Conservation (phyloP, 2,113 vertebrate species). For the Rhabdomys dilectus region DNA sequence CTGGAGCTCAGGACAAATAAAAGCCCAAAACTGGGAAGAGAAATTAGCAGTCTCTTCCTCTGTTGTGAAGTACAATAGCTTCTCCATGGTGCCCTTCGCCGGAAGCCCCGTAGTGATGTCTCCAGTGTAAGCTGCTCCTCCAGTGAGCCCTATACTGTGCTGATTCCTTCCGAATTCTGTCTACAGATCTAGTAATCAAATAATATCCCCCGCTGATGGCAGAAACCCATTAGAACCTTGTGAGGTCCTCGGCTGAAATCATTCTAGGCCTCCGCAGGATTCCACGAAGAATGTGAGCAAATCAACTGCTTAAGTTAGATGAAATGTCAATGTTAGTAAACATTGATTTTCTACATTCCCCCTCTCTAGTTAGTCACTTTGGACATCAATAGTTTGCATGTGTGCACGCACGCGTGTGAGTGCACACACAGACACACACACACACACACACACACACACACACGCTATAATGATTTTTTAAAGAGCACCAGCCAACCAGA, state of each 20-base stretch:
- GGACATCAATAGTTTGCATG: conserved; percentile 45
- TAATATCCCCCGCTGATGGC: conserved; percentile 49
- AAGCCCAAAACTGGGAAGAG: background rate
- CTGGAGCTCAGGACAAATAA: background rate
- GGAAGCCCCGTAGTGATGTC: background rate
- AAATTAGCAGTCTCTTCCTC: conserved; percentile 1
- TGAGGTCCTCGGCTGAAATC: conserved; percentile 28
- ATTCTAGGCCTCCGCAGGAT: conserved; percentile 67
- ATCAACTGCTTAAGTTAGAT: conserved; percentile 71
- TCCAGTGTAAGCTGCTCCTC: background rate
- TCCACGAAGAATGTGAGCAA: conserved; percentile 69
- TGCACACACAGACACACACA: background rate
- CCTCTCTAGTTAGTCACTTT: conserved; percentile 72
- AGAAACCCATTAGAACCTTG: conserved; percentile 54
- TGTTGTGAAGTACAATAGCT: background rate
- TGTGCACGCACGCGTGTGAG: background rate
- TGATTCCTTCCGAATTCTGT: conserved; percentile 41
- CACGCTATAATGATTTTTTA: conserved; percentile 70
- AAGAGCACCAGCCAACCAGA: conserved; percentile 51
- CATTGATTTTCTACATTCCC: conserved; percentile 70
- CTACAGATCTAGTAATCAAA: conserved; percentile 38
- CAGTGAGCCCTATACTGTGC: background rate
- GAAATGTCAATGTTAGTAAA: conserved; percentile 73
- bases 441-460: conserved; percentile 5
- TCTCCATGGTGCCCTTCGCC: background rate